Percentiles rank a stretch among this genome's conserved stretches.
Conservation (phyloP, 2,113 vertebrate genomes). For the Nestor notabilis region DNA sequence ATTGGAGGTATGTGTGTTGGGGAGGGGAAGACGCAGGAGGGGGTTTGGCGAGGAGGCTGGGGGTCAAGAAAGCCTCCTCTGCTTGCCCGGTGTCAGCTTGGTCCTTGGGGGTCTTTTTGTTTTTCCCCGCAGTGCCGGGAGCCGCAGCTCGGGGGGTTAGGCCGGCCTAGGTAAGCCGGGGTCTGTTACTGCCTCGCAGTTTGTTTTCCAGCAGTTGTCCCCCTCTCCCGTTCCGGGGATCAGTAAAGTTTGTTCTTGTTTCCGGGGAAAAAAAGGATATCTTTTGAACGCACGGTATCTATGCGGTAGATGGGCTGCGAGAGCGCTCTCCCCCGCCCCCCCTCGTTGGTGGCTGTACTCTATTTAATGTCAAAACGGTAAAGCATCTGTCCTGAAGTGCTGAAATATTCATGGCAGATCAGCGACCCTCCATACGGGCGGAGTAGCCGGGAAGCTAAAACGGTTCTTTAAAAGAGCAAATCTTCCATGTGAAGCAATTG, state of each 20-base stretch:
- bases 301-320: slow-evolving; percentile 26
- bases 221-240: not conserved
- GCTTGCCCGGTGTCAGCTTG: not conserved
- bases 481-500: slow-evolving; percentile 54
- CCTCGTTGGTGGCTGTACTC: slow-evolving; percentile 52
- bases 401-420: slow-evolving; percentile 64
- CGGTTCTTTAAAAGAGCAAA: slow-evolving; percentile 55
- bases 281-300: slow-evolving; percentile 29
- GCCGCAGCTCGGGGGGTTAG: not conserved
- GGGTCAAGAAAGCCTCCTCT: not conserved
- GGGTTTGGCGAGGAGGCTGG: not conserved
- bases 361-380: slow-evolving; percentile 60
- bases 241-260: not conserved
- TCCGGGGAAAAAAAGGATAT: not conserved
- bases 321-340: not conserved
- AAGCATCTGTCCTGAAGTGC: slow-evolving; percentile 56
- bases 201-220: not conserved
- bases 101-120: not conserved
- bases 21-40: too few relatives aligned
- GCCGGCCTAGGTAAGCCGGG: not conserved
- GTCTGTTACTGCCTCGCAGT: not conserved
- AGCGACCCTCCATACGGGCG: slow-evolving; percentile 7
- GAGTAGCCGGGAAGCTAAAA: slow-evolving; percentile 62
- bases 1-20: fast-evolving
- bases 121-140: fast-evolving